A percentile compares a stretch with the other conserved stretches of the same genome.
Evolutionary conservation across 2,113 vertebrate species (phyloP).

Genomic region (Chinchilla lanigera): DNA sequence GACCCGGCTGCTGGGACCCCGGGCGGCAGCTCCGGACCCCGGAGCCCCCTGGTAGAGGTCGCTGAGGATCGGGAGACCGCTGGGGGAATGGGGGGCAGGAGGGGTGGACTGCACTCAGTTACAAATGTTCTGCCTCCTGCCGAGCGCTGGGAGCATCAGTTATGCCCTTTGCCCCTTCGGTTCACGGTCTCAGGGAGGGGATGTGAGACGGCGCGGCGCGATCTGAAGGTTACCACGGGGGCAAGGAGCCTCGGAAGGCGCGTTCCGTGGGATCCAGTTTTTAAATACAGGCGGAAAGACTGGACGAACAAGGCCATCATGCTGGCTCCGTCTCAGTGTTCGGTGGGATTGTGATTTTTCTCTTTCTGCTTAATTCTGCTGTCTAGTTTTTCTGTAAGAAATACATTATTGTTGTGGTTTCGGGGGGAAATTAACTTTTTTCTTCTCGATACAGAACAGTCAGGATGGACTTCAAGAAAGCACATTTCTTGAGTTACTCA

Average conservation of each 20-base stretch:
- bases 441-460: background rate
- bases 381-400: conserved; percentile 19
- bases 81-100: background rate
- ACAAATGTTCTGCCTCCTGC: background rate
- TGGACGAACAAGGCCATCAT: background rate
- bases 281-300: background rate
- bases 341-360: background rate
- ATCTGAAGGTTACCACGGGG: background rate
- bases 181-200: background rate
- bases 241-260: background rate
- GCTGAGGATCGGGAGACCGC: background rate
- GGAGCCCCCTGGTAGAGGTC: background rate
- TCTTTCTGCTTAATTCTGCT: conserved; percentile 15
- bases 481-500: conserved; percentile 10
- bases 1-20: background rate
- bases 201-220: background rate
- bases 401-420: background rate
- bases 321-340: background rate
- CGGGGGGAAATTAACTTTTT: background rate
- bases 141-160: background rate
- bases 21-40: accelerated
- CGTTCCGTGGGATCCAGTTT: background rate
- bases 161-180: background rate
- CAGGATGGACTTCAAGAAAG: background rate
- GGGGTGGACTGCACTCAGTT: background rate